These are phyloP conservation scores for Harmothoe impar DNA, from an alignment of 2,888 invertebrate species.

Conservation along the genomic window DNA sequence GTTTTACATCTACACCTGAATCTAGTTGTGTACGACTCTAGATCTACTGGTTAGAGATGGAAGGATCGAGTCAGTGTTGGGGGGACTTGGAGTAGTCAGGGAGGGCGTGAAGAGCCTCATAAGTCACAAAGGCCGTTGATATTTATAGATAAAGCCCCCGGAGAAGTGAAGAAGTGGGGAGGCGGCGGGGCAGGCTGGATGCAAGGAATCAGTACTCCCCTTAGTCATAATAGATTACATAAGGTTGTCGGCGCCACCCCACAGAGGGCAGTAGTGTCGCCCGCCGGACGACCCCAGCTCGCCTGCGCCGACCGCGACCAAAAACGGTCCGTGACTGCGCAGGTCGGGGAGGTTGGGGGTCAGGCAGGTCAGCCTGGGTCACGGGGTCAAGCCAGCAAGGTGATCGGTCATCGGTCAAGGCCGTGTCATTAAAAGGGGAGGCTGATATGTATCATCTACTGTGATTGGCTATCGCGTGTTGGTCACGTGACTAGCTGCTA, in stretches of 20 bases:
- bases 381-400: constrained; percentile 50
- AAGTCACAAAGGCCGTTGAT: not conserved
- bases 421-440: constrained; percentile 56
- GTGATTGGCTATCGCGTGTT: constrained; percentile 60
- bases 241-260: constrained; percentile 24
- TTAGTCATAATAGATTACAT: constrained; percentile 30
- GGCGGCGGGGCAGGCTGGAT: not conserved
- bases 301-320: constrained; percentile 35
- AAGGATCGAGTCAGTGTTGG: too few species aligned
- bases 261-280: constrained; percentile 5
- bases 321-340: constrained; percentile 43
- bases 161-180: not conserved
- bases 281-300: not conserved
- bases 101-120: not conserved
- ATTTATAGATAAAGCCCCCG: not conserved
- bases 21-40: too few species aligned
- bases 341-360: constrained; percentile 46
- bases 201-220: not conserved
- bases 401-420: constrained; percentile 62
- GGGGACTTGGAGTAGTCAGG: too few species aligned
- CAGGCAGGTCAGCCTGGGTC: constrained; percentile 30
- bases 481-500: constrained; percentile 41
- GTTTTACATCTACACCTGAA: too few species aligned
- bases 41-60: too few species aligned
- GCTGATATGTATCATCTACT: constrained; percentile 58